These are phyloP conservation scores for Phorcus lineatus DNA, from an alignment of 2,888 invertebrate species.

Conservation along the genomic window DNA sequence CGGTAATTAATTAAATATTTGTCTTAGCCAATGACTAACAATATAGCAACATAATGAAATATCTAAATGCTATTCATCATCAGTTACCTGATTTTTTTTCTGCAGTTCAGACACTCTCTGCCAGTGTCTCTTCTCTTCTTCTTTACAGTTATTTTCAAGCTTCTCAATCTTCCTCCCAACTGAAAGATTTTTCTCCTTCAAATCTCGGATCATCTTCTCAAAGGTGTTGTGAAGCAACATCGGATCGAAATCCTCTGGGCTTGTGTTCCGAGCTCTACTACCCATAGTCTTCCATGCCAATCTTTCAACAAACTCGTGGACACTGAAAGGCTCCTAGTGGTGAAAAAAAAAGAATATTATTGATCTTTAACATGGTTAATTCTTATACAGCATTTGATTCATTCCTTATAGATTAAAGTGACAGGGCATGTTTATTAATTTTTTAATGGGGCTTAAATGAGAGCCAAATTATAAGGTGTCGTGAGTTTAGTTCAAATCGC, in stretches of 20 bases:
- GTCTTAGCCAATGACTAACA: no score
- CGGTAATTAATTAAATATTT: no score
- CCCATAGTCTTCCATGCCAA: slow-evolving; percentile 94
- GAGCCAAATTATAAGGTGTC: no score
- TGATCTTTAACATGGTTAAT: no score
- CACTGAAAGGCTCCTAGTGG: slow-evolving; percentile 94
- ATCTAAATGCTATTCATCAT: not conserved
- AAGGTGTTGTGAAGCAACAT: slow-evolving; percentile 92
- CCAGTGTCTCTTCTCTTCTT: slow-evolving; percentile 90
- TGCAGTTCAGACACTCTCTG: slow-evolving; percentile 88
- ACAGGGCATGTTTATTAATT: no score
- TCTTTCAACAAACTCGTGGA: slow-evolving; percentile 97
- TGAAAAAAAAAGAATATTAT: slow-evolving; percentile 17
- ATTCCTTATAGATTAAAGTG: no score
- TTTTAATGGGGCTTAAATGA: no score
- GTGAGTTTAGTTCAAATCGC: no score
- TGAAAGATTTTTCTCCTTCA: slow-evolving; percentile 69
- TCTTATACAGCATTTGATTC: no score
- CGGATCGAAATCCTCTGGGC: slow-evolving; percentile 86
- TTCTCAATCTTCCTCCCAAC: slow-evolving; percentile 62
- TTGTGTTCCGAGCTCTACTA: slow-evolving; percentile 81
- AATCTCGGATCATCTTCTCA: slow-evolving; percentile 86
- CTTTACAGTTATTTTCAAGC: slow-evolving; percentile 86
- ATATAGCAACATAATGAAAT: no score
- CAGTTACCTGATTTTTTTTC: slow-evolving; percentile 81